These are phyloP conservation scores for Serranus cabrilla DNA, from an alignment of 2,797 vertebrate species.

Conservation along the genomic window DNA sequence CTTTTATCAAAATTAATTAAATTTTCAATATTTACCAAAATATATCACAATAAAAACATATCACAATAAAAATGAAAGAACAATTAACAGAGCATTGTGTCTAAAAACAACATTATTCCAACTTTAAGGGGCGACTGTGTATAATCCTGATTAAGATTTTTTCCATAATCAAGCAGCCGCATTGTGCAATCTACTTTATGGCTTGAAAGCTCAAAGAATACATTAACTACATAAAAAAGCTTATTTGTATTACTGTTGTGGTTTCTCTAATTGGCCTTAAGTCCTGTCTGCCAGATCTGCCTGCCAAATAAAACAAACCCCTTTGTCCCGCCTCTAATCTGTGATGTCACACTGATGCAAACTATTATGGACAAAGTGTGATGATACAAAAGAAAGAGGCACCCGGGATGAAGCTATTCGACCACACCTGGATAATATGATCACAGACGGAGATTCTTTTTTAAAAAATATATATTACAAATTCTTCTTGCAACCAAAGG, in stretches of 20 bases:
- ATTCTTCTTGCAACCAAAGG: not conserved
- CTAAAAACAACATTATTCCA: no score
- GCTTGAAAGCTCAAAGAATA: not conserved
- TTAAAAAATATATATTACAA: not conserved
- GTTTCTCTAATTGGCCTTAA: slow-evolving; percentile 13
- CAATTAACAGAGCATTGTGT: no score
- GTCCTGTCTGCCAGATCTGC: not conserved
- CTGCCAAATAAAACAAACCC: slow-evolving; percentile 19
- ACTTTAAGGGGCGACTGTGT: no score
- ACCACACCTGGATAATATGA: not conserved
- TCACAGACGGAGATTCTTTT: not conserved
- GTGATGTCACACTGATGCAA: slow-evolving; percentile 28
- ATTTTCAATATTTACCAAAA: no score
- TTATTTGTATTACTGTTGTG: not conserved
- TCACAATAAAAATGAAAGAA: no score
- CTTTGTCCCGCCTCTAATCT: not conserved
- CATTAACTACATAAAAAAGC: not conserved
- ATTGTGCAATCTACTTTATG: no score
- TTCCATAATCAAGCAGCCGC: no score
- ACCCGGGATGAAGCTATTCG: not conserved
- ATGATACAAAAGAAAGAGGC: not conserved
- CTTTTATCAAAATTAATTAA: no score
- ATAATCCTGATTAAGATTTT: no score
- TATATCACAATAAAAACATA: no score
- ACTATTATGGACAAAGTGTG: not conserved